Evolutionary conservation across 2,797 vertebrate species (phyloP).

Genomic region (Menidia menidia): DNA sequence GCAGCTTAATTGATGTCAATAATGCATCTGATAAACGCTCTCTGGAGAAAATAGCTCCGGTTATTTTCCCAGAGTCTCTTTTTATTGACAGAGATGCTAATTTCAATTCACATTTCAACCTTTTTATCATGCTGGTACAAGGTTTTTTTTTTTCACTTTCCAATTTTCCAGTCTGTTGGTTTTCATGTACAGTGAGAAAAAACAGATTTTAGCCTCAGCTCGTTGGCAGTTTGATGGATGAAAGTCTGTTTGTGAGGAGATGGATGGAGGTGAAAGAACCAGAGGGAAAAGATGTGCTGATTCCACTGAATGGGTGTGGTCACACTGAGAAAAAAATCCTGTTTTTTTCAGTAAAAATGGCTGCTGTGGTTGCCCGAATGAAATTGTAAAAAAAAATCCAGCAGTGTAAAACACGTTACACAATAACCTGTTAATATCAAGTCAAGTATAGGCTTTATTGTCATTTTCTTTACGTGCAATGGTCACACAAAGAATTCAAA

Average conservation of each 20-base stretch:
- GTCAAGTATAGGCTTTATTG: too few relatives aligned
- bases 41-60: conserved; percentile 3
- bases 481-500: too few relatives aligned
- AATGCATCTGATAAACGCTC: conserved; percentile 12
- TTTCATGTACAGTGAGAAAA: conserved; percentile 18
- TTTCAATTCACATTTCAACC: conserved; percentile 2
- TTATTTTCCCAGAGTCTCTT: not conserved
- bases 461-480: too few relatives aligned
- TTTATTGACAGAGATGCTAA: conserved; percentile 1
- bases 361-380: too few relatives aligned
- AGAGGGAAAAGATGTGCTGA: conserved; percentile 21
- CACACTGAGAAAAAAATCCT: not conserved
- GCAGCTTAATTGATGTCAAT: conserved; percentile 43
- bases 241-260: conserved; percentile 34
- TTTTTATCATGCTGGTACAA: not conserved
- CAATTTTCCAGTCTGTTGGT: conserved; percentile 7
- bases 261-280: conserved; percentile 42
- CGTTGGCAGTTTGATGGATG: conserved; percentile 37
- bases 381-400: too few relatives aligned
- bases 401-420: too few relatives aligned
- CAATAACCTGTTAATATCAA: too few relatives aligned
- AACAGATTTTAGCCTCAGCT: conserved; percentile 21
- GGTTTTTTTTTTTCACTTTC: conserved; percentile 4
- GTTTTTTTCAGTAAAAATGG: too few relatives aligned
- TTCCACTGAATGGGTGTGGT: conserved; percentile 30